Percentiles rank a stretch among this genome's conserved stretches.
Conservation (phyloP, 1,140 invertebrate species). For the Neodiprion fabricii region DNA sequence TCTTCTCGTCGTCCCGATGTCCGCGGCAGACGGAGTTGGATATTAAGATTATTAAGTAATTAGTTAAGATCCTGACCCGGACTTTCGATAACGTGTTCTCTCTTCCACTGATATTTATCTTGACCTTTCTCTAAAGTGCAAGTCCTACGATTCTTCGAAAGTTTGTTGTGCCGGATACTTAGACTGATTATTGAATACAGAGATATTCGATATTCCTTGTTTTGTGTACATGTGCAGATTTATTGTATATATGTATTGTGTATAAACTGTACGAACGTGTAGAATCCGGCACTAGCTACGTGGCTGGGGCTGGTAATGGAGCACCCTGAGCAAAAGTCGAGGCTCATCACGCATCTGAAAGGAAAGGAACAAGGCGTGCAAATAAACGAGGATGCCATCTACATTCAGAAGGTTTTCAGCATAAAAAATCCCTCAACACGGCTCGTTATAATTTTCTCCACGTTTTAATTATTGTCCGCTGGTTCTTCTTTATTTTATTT, state of each 20-base stretch:
- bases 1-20: slow-evolving; percentile 4
- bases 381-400: slow-evolving; percentile 50
- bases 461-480: neutral
- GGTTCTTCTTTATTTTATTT: too few relatives aligned
- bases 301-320: slow-evolving; percentile 56
- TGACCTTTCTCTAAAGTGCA: too few relatives aligned
- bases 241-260: too few relatives aligned
- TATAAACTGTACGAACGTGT: slow-evolving; percentile 19
- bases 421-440: neutral
- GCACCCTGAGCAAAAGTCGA: slow-evolving; percentile 46
- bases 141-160: too few relatives aligned
- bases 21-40: neutral
- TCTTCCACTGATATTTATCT: too few relatives aligned
- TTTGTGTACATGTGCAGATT: too few relatives aligned
- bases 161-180: too few relatives aligned
- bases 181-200: too few relatives aligned
- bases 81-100: too few relatives aligned
- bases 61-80: too few relatives aligned
- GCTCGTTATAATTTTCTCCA: neutral
- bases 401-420: slow-evolving; percentile 49
- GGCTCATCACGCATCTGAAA: slow-evolving; percentile 46
- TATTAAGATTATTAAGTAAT: too few relatives aligned
- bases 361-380: slow-evolving; percentile 45
- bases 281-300: slow-evolving; percentile 57
- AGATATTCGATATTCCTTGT: too few relatives aligned